Percentiles rank a stretch among this genome's conserved stretches.
These are phyloP conservation scores for Tetramorium bicarinatum DNA, from an alignment of 2,888 invertebrate species.

Conservation along the genomic window DNA sequence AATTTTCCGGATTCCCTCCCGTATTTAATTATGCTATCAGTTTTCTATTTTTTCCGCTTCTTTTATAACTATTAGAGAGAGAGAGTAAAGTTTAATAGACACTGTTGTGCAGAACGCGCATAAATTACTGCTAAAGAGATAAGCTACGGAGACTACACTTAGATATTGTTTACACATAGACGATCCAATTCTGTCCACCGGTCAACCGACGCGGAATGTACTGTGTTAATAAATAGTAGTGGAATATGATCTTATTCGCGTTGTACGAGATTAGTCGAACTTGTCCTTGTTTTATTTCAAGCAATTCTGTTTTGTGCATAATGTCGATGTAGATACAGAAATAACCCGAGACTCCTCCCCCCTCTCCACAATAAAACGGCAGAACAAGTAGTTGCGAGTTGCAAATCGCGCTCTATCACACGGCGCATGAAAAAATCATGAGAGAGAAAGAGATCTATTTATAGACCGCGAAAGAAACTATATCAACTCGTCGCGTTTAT, in stretches of 20 bases:
- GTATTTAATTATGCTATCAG: neutral
- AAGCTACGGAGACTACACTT: constrained; percentile 27
- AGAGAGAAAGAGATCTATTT: neutral
- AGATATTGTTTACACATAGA: constrained; percentile 38
- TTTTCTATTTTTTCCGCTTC: neutral
- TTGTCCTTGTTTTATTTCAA: constrained; percentile 87
- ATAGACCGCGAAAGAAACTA: neutral
- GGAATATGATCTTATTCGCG: constrained; percentile 80
- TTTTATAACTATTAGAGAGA: neutral
- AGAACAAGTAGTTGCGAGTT: neutral
- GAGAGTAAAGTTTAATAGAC: neutral
- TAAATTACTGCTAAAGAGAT: neutral
- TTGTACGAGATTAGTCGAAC: constrained; percentile 85
- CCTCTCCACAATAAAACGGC: neutral
- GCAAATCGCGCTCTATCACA: neutral
- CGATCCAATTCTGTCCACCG: constrained; percentile 3
- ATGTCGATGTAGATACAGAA: constrained; percentile 67
- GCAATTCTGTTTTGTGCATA: constrained; percentile 77
- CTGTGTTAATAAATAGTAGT: constrained; percentile 75
- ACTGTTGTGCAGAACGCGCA: neutral
- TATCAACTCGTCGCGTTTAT: neutral
- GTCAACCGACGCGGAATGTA: constrained; percentile 27
- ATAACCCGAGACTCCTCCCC: constrained; percentile 4
- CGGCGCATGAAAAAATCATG: neutral
- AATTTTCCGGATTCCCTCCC: neutral